A percentile compares a stretch with the other conserved stretches of the same genome.
Conservation (phyloP, 92 coral and sea anemone species). For the Umimayanthus chanpuru region DNA sequence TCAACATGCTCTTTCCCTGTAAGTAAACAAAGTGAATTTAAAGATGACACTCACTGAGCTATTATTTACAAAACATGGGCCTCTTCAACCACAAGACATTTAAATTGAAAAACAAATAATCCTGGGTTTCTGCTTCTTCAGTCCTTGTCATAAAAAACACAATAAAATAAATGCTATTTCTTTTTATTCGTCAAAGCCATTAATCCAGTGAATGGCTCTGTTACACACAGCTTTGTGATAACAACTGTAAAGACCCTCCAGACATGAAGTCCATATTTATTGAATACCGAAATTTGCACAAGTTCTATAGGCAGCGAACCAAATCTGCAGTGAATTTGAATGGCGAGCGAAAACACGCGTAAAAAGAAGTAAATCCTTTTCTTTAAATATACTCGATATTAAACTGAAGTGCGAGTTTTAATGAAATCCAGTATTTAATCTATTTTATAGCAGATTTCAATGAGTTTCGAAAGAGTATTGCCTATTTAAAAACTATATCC, state of each 20-base stretch:
- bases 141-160: neutral
- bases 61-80: constrained; percentile 3
- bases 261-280: neutral
- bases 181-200: constrained; percentile 22
- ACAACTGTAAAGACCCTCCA: neutral
- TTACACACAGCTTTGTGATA: constrained; percentile 7
- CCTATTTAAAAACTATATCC: constrained; percentile 12
- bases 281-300: constrained; percentile 4
- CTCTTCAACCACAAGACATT: constrained; percentile 2
- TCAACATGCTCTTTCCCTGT: neutral
- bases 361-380: neutral
- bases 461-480: constrained; percentile 6
- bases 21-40: neutral
- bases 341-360: neutral
- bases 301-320: neutral
- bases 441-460: neutral
- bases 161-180: constrained; percentile 27
- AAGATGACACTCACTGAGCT: neutral
- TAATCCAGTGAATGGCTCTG: constrained; percentile 24
- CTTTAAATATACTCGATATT: neutral
- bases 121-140: neutral
- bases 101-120: constrained; percentile 27
- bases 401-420: neutral
- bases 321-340: neutral
- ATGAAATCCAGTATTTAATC: neutral